Percentiles rank a stretch among this genome's conserved stretches.
Evolutionary conservation across 2,888 invertebrate species (phyloP).

Genomic region (Leptarthrus brevirostris): DNA sequence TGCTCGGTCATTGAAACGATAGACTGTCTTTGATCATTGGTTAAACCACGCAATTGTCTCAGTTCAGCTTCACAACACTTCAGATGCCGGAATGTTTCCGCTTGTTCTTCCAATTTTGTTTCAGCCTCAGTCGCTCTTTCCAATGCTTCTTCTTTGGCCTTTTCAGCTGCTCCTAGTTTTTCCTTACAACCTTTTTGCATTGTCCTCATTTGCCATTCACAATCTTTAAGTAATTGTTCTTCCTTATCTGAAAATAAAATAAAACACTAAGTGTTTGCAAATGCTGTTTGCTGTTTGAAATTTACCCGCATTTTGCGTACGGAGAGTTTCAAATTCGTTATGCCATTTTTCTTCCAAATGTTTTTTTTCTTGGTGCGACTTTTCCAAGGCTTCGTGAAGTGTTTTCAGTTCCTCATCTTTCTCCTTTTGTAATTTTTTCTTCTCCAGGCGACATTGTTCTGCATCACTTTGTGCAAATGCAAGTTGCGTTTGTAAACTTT

Average conservation of each 20-base stretch:
- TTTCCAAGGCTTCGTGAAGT: constrained; percentile 70
- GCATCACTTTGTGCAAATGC: constrained; percentile 63
- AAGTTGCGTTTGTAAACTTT: constrained; percentile 63
- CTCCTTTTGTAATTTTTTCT: constrained; percentile 68
- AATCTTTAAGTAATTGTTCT: constrained; percentile 80
- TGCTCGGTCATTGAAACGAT: constrained; percentile 69
- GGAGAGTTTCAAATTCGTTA: constrained; percentile 73
- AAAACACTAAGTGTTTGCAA: background rate
- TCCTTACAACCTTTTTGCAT: constrained; percentile 78
- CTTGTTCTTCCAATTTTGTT: constrained; percentile 60
- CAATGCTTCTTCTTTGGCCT: constrained; percentile 70
- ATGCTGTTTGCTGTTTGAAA: background rate
- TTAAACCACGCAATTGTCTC: constrained; percentile 70
- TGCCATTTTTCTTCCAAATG: constrained; percentile 73
- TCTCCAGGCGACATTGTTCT: constrained; percentile 62
- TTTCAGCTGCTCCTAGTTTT: constrained; percentile 73
- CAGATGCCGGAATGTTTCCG: constrained; percentile 67
- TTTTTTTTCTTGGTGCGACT: constrained; percentile 71
- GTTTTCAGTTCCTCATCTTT: constrained; percentile 69
- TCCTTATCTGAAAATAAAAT: constrained; percentile 70
- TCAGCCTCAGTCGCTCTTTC: constrained; percentile 63
- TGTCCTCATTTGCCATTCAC: constrained; percentile 86
- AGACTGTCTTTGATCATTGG: constrained; percentile 70
- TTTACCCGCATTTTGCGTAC: constrained; percentile 71
- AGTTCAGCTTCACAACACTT: constrained; percentile 71